Evolutionary conservation across 2,113 vertebrate species (phyloP), one percentile per base, ranked within the genome.

Genomic region (Lycocorax pyrrhopterus): DNA sequence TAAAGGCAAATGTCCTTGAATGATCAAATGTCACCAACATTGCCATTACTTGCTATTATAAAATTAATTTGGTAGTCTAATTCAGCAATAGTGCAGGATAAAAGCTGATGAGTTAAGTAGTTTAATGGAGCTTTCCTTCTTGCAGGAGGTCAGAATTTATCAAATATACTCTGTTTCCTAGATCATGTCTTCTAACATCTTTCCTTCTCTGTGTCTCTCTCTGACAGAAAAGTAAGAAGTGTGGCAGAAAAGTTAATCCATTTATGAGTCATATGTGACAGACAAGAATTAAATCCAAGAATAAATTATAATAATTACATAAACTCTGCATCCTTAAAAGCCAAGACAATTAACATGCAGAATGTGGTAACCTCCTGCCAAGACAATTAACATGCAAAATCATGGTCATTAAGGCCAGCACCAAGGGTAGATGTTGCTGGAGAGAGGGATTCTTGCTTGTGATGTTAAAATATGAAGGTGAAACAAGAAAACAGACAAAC

Each of bases 301-400:
- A 96, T 92, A 94, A 93, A 95, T 96, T 96, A 93, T 68, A 95
- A 95, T 95, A 87, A 94, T 95, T 96, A 64, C 59, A 80, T 91
- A 96, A 91, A 90, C 30, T 77, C 56, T 86, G 15, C 68, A 80
- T 77, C 30, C 47, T 90, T 83, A 90, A 96, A 95, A 90, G 78
- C 68, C 76, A 92, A 67, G 80, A 89, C 32, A 90, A 93, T 97
- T 95, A 92, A 90, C 72, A 93, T 81, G 72, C 64, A 95, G 89
- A 95, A 92, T 0, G 2, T 71, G 43, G 39, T 59, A 88, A 72
- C 39, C 59, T 92, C 33, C 59, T 95, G 89, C 88, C 87, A 95
- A 94, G 81, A 85, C 32, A 93, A 94, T 96, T 94, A 93, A 72
- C 67, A 74, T 96, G 63, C 55, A 94, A 95, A 95, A 95, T 87